phyloP scores from a whole-genome alignment of 23 tunicate genomes.

The Trididemnum clinides region DNA sequence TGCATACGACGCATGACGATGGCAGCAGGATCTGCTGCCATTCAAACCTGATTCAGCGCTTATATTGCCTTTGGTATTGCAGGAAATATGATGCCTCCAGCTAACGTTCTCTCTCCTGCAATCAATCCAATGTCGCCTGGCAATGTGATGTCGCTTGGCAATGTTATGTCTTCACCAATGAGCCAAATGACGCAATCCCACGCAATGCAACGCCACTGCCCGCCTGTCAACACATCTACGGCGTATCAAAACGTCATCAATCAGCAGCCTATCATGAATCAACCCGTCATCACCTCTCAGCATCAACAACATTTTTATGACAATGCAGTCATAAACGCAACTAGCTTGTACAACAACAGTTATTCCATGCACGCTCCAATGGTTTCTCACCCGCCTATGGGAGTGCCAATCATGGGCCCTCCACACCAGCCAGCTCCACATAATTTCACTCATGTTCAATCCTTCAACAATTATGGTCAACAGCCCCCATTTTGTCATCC shows the following conservation, averaged over 20 bases:
- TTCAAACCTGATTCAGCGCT: no score
- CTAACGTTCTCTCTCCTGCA: constrained; percentile 9
- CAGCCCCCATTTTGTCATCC: background rate
- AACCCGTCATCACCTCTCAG: background rate
- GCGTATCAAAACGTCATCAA: background rate
- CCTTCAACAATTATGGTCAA: background rate
- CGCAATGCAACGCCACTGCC: background rate
- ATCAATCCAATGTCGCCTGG: background rate
- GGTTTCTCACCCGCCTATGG: background rate
- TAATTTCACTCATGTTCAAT: background rate
- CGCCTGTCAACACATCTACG: background rate
- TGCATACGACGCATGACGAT: no score
- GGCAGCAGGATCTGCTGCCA: no score
- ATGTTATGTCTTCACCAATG: background rate
- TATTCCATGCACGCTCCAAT: background rate
- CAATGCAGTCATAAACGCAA: background rate
- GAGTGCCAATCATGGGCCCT: background rate
- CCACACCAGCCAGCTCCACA: background rate
- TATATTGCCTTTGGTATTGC: no score
- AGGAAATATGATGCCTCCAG: constrained; percentile 11
- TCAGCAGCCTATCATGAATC: background rate
- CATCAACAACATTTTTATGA: background rate
- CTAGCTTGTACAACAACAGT: background rate
- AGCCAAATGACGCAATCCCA: background rate
- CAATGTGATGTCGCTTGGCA: constrained; percentile 11